Conservation (phyloP, 92 coral and sea anemone genomes). For the Umimayanthus chanpuru region DNA sequence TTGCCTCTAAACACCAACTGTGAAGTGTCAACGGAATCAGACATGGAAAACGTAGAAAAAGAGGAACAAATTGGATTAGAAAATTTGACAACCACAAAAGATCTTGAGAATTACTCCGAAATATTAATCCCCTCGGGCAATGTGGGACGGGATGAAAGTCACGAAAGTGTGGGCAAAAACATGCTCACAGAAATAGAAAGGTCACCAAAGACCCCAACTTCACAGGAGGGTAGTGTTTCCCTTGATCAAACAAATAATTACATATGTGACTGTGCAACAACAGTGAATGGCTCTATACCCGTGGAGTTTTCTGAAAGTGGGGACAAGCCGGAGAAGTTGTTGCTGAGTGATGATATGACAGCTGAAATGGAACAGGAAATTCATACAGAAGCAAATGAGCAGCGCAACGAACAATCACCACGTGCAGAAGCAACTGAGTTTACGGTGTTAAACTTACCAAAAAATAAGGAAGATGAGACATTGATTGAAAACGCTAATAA, state of each 20-base stretch:
- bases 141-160: background rate
- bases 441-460: background rate
- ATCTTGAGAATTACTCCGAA: background rate
- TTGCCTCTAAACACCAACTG: conserved; percentile 1
- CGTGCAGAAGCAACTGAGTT: background rate
- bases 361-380: background rate
- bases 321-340: background rate
- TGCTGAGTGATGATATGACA: background rate
- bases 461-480: background rate
- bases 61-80: conserved; percentile 8
- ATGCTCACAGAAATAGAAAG: conserved; percentile 27
- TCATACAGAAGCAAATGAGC: background rate
- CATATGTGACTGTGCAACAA: conserved; percentile 23
- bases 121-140: conserved; percentile 8
- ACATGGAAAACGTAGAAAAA: background rate
- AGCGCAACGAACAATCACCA: background rate
- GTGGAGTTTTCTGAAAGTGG: background rate
- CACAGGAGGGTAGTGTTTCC: conserved; percentile 10
- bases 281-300: background rate
- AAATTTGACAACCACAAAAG: conserved; percentile 12
- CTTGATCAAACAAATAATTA: background rate
- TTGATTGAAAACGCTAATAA: background rate
- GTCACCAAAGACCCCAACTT: conserved; percentile 16
- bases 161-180: conserved; percentile 12
- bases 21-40: background rate